Base-by-base conservation (phyloP, 1,140 invertebrate species). In the Cotesia chilonis region DNA sequence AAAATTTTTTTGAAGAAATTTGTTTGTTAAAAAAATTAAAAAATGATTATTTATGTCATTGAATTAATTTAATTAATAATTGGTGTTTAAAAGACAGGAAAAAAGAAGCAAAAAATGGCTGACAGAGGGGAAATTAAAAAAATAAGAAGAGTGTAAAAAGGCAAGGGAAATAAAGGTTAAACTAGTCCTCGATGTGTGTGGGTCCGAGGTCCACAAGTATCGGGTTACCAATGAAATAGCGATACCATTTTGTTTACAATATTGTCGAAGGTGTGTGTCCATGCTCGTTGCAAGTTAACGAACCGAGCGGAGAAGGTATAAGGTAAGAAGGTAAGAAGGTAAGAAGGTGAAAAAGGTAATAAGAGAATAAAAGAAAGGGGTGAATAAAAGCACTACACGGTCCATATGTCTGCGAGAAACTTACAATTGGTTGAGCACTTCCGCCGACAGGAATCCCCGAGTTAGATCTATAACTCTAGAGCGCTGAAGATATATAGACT, bases 211-310 rank as follows among this genome's bases (percentile, higher is more conserved):
- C 63, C 51, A 72, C 65, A 72, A 79, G 85, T 85, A 77, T 87
- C 81, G 77, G 80, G 84, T 87, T 87, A 84, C 85, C 81, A 83
- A 84, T 86, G 83, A 87, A 84, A 84, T 86, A 87, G 77, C 83
- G 84, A 83, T 85, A 87, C 83, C 83, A 87, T 85, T 87, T 87
- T 86, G 84, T 86, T 86, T 82, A 86, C 84, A 87, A 84, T 86
- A 86, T 84, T 83, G 83, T 83, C 80, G 75, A 74, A 75, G 76
- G 76, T 77, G 78, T 80, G 78, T 73, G 28, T 73, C 77, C 20
- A 20, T 64, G 36, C 38, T 59, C 17, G 68, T 54, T 51, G 52
- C 51, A 67, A 65, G 68, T 67, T 71, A 66, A 67, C 54, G 65
- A 72, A 38, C 67, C 66, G 66, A 68, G 54, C 38, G 51, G 63